Conservation (phyloP, 2,888 invertebrate species). For the Catotricha subobsoleta region DNA sequence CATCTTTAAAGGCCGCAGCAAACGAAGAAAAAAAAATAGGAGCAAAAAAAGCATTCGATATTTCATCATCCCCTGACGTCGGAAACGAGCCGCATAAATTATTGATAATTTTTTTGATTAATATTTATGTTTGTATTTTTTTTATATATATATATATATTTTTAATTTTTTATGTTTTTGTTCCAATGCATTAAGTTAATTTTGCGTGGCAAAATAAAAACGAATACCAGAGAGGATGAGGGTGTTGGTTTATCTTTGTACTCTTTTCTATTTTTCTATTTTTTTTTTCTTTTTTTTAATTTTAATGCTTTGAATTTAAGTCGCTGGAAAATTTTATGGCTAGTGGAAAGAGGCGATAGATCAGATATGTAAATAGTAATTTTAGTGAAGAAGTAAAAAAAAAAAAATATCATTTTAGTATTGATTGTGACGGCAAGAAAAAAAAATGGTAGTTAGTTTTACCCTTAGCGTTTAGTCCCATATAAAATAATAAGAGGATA, state of each 20-base stretch:
- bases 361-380: too few relatives aligned
- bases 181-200: constrained; percentile 8
- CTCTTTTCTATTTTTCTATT: neutral
- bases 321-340: constrained; percentile 5
- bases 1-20: neutral
- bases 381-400: too few relatives aligned
- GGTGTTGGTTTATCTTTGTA: neutral
- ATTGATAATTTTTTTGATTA: constrained; percentile 12
- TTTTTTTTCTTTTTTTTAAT: neutral
- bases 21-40: neutral
- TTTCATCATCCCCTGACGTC: constrained; percentile 9
- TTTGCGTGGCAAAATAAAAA: constrained; percentile 1
- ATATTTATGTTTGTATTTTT: constrained; percentile 10
- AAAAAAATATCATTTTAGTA: too few relatives aligned
- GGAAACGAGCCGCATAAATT: constrained; percentile 12
- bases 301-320: constrained; percentile 2
- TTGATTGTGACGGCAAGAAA: too few relatives aligned
- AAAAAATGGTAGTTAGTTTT: constrained; percentile 1
- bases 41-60: constrained; percentile 5
- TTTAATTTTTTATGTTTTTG: neutral
- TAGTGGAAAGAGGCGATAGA: too few relatives aligned
- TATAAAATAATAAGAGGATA: too few relatives aligned
- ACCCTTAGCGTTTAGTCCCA: constrained; percentile 1
- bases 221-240: neutral
- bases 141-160: constrained; percentile 5